Evolutionary conservation across 2,797 vertebrate species (phyloP), one percentile per base, ranked within the genome.

Genomic region (Chaetodon trifasciatus): DNA sequence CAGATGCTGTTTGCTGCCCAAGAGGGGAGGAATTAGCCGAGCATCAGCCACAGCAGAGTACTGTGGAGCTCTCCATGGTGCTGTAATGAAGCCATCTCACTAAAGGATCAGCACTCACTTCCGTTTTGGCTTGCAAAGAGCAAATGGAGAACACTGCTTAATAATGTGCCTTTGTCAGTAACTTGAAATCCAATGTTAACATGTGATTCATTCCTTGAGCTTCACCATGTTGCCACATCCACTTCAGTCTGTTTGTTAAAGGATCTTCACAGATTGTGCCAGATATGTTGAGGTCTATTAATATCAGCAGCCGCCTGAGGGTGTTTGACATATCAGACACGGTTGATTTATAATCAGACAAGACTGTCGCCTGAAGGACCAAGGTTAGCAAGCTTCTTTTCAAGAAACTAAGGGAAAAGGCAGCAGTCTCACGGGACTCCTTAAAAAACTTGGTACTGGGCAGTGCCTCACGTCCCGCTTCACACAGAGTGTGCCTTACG

Each of bases 61-160:
- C 74, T 58, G 71, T 1, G 64, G 85, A 85, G 83, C 87, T 93
- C 85, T 90, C 92, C 90, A 1, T 79, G 91, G 94, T 93, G 28
- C 92, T 93, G 87, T 88, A 92, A 81, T 62, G 16, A 82, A 82
- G 65, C 65, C 15, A 4, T 76, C 70, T 70, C 60, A 49, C 61
- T 49, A 11, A 53, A 49, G 49, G 40, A 61, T 78, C 60, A 66
- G 73, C 28, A 55, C 19, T 61, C 19, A 3, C 24, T 70, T 75
- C 40, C 57, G 6, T 62, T n/a, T 11, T 69, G 46, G 53, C 56
- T 52, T 58, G 8, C 60, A 40, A 28, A 47, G 57, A 55, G 11
- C n/a, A 46, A 72, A 74, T 19, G 28, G 6, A 53, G 13, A 62
- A 19, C 19, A 5, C 17, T 17, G 46, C 3, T 71, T 66, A 21